Percentiles rank a stretch among this genome's conserved stretches.
phyloP scores from a whole-genome alignment of 1,140 invertebrate species.

The Penaeus japonicus region DNA sequence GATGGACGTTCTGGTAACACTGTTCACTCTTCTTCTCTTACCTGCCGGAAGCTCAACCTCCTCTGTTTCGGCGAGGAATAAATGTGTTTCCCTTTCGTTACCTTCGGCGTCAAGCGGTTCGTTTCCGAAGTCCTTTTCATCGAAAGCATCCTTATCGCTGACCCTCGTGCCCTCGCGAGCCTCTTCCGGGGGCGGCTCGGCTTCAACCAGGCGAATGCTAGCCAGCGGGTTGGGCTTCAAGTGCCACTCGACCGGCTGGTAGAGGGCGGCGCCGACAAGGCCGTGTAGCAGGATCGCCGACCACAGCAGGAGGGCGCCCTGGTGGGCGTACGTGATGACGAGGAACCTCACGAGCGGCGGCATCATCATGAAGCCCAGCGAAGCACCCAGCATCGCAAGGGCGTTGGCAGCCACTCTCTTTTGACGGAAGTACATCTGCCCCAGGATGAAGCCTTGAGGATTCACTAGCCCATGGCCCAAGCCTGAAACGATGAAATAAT shows the following conservation, averaged over 20 bases:
- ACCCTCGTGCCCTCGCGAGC: too few species aligned
- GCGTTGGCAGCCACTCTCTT: conserved; percentile 32
- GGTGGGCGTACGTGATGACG: not conserved
- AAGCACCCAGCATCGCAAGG: conserved; percentile 28
- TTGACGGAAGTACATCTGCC: conserved; percentile 23
- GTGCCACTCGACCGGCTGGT: conserved; percentile 37
- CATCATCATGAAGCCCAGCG: conserved; percentile 23
- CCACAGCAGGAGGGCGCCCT: conserved; percentile 40
- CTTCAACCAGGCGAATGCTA: too few species aligned
- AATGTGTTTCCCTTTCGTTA: too few species aligned
- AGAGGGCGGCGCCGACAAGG: conserved; percentile 12
- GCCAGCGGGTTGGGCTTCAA: not conserved
- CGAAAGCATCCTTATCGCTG: too few species aligned
- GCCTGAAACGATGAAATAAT: not conserved
- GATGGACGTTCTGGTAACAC: conserved; percentile 10
- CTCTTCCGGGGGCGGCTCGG: too few species aligned
- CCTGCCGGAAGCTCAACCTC: too few species aligned
- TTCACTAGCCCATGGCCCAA: not conserved
- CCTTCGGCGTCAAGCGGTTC: too few species aligned
- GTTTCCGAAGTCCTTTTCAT: too few species aligned
- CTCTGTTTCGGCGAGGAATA: too few species aligned
- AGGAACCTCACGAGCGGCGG: conserved; percentile 7
- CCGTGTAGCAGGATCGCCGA: conserved; percentile 31
- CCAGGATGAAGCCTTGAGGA: conserved; percentile 22
- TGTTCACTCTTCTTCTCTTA: conserved; percentile 13